phyloP scores from a whole-genome alignment of 2,113 vertebrate genomes.

The Brachypteracias leptosomus region DNA sequence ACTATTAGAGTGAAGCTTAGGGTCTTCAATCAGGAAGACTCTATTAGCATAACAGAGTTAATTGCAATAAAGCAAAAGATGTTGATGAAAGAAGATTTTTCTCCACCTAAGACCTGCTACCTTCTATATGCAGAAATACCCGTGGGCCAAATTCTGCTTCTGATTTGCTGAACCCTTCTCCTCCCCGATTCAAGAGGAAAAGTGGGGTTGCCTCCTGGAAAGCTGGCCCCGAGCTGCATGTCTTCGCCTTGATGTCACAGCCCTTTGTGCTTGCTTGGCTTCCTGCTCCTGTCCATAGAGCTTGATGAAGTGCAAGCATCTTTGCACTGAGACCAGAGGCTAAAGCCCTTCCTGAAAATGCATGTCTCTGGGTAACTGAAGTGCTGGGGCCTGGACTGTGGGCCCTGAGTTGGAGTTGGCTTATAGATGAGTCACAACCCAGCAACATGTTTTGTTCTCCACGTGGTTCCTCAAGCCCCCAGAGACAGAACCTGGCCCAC shows the following conservation, averaged over 20 bases:
- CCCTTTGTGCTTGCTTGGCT: not conserved
- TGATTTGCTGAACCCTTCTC: not conserved
- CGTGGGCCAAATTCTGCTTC: not conserved
- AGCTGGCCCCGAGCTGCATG: accelerated
- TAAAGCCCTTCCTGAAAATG: not conserved
- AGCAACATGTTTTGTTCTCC: too few species aligned
- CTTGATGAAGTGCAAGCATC: not conserved
- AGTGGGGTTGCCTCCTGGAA: not conserved
- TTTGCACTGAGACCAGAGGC: not conserved
- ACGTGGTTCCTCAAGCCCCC: too few species aligned
- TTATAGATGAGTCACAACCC: too few species aligned
- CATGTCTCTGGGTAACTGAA: not conserved
- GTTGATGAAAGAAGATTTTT: not conserved
- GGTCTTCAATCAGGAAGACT: constrained; percentile 13
- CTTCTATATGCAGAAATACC: not conserved
- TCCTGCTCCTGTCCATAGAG: not conserved
- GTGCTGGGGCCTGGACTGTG: too few species aligned
- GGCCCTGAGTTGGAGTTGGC: too few species aligned
- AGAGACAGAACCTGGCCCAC: too few species aligned
- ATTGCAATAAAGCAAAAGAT: constrained; percentile 2
- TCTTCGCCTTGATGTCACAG: not conserved
- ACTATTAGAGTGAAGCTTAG: not conserved
- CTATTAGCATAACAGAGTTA: constrained; percentile 6
- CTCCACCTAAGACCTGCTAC: not conserved
- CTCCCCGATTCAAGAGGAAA: not conserved